Conservation (phyloP, 2,113 vertebrate species). For the Pachycephala philippinensis region DNA sequence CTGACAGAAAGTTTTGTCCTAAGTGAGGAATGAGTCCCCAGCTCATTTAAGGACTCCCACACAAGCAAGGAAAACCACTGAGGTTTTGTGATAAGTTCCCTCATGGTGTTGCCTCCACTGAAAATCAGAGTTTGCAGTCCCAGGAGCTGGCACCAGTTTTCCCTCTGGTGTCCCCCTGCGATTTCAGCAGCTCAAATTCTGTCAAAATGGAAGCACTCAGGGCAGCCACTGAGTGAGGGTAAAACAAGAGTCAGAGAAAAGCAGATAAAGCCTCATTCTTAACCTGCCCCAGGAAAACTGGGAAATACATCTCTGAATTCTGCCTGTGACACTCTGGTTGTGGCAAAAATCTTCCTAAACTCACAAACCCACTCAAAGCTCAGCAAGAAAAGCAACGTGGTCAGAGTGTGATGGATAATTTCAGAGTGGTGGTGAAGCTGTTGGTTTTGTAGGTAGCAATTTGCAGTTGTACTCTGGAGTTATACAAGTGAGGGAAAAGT, state of each 20-base stretch:
- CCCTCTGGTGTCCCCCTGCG: not conserved
- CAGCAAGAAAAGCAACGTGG: not conserved
- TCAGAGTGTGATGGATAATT: conserved; percentile 31
- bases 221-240: not conserved
- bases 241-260: not conserved
- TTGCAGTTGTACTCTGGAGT: conserved; percentile 24
- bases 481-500: conserved; percentile 44
- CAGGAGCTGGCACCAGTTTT: not conserved
- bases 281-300: not conserved
- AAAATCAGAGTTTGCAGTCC: not conserved
- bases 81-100: conserved; percentile 5
- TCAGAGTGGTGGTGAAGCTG: not conserved
- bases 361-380: not conserved
- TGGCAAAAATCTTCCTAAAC: not conserved
- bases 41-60: not conserved
- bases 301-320: not conserved
- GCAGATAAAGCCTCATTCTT: not conserved
- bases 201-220: not conserved
- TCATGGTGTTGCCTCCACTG: not conserved
- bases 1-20: not conserved
- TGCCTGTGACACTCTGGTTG: not conserved
- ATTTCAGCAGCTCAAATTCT: not conserved
- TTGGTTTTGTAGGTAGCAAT: conserved; percentile 47
- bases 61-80: not conserved
- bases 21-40: not conserved